Evolutionary conservation across 2,113 vertebrate species (phyloP).

Genomic region (Grallaria varia): DNA sequence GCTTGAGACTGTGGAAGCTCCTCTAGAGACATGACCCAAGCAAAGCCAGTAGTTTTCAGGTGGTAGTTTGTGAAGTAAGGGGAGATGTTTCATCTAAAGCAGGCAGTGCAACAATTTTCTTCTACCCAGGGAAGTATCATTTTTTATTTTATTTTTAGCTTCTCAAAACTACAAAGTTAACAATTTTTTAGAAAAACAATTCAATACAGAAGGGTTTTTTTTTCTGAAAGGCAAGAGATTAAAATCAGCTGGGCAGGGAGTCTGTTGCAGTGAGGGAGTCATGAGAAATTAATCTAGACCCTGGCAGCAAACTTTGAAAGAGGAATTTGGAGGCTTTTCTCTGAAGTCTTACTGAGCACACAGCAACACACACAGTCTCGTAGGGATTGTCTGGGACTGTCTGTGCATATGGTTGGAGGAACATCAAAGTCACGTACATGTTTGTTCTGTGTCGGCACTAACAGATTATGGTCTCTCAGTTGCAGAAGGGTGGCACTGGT

Average conservation of each 20-base stretch:
- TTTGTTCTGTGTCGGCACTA: neutral
- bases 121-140: neutral
- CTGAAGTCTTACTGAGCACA: neutral
- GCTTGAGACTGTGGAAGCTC: neutral
- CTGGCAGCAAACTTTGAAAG: neutral
- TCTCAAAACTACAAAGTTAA: neutral
- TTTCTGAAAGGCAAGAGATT: neutral
- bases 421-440: neutral
- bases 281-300: neutral
- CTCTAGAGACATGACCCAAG: neutral
- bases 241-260: neutral
- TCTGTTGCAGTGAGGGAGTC: neutral
- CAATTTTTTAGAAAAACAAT: neutral
- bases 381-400: neutral
- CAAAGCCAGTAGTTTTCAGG: neutral
- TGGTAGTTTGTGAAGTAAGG: neutral
- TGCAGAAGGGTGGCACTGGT: neutral
- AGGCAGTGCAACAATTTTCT: neutral
- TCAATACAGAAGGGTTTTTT: neutral
- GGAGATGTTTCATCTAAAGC: neutral
- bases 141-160: neutral
- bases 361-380: neutral
- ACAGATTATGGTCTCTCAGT: neutral
- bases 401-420: neutral
- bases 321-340: neutral